Evolutionary conservation across 2,113 vertebrate species (phyloP).

Genomic region (Dasyurus viverrinus): DNA sequence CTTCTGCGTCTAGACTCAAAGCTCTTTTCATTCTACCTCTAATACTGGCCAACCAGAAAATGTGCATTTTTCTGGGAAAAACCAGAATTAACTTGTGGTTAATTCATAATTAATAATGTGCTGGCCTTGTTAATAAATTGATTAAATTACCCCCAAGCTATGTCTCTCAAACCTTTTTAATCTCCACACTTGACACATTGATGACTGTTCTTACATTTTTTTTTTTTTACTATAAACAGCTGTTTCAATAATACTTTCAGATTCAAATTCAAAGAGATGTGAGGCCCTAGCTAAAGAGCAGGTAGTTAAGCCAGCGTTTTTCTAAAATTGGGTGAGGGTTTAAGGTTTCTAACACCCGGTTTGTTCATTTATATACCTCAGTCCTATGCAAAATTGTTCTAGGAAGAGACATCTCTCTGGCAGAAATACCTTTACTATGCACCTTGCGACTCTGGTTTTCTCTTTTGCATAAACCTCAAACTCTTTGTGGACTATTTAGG

Average conservation of each 20-base stretch:
- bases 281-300: not conserved
- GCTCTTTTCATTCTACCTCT: not conserved
- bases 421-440: not conserved
- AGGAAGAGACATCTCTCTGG: not conserved
- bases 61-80: not conserved
- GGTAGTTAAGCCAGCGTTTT: not conserved
- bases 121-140: too few species aligned
- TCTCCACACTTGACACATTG: too few species aligned
- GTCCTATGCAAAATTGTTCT: not conserved
- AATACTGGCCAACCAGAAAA: not conserved
- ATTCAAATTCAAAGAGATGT: not conserved
- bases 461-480: not conserved
- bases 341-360: not conserved
- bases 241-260: not conserved
- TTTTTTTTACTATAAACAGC: not conserved
- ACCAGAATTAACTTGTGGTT: not conserved
- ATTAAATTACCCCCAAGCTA: too few species aligned
- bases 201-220: too few species aligned
- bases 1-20: not conserved
- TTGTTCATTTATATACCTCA: not conserved
- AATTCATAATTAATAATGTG: too few species aligned
- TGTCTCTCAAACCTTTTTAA: too few species aligned
- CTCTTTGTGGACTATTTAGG: not conserved
- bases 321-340: not conserved
- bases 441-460: not conserved